Evolutionary conservation across 2,797 vertebrate genomes (phyloP).

Genomic region (Tolypeutes matacus): DNA sequence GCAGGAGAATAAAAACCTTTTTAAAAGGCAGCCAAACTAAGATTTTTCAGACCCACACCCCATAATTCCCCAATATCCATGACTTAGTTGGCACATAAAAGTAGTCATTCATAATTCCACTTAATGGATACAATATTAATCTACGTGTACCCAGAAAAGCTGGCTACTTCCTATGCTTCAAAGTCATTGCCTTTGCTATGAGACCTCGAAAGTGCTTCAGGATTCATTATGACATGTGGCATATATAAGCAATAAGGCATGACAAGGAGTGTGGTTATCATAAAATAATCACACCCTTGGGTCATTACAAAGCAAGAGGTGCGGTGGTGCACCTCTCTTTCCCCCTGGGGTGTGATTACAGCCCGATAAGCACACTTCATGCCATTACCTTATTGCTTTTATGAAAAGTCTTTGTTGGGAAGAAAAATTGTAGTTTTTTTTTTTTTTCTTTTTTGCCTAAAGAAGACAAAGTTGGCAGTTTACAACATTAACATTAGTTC

Average conservation of each 20-base stretch:
- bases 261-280: constrained; percentile 89
- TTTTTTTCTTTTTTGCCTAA: constrained; percentile 79
- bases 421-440: constrained; percentile 82
- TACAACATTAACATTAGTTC: constrained; percentile 84
- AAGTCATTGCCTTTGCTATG: constrained; percentile 87
- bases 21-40: constrained; percentile 77
- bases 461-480: constrained; percentile 87
- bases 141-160: constrained; percentile 88
- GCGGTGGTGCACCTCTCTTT: constrained; percentile 85
- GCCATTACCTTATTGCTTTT: constrained; percentile 88
- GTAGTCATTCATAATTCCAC: constrained; percentile 88
- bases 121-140: constrained; percentile 88
- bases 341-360: constrained; percentile 89
- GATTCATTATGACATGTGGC: constrained; percentile 90
- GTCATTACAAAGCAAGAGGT: constrained; percentile 90
- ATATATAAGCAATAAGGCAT: constrained; percentile 90
- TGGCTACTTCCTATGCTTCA: constrained; percentile 88
- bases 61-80: constrained; percentile 78
- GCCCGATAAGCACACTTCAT: constrained; percentile 86
- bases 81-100: constrained; percentile 85
- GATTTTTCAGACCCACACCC: constrained; percentile 64
- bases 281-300: constrained; percentile 91
- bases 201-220: constrained; percentile 89
- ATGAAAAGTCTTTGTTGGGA: constrained; percentile 88
- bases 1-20: not conserved